Base-by-base conservation (phyloP, 2,888 invertebrate genomes). In the Graphium colonna region DNA sequence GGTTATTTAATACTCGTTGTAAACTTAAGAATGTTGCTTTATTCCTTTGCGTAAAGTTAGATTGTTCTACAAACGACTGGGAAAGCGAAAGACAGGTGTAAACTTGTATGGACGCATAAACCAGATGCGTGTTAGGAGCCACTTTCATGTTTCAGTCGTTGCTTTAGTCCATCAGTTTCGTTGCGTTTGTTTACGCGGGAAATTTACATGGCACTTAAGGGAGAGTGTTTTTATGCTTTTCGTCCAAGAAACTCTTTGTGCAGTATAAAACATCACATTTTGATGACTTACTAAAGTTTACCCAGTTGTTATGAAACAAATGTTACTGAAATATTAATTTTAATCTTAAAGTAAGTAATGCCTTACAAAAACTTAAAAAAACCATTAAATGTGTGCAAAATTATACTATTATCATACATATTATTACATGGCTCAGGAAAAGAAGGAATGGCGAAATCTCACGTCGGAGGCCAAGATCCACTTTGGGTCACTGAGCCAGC, bases 71-170 rank as follows among this genome's bases (percentile, higher is more conserved):
- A 43, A 49, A 49, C 18, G 33, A 12, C 17, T 15, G 50, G 21
- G 12, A 48, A 49, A 33, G 33, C 40, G 13, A 15, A 38, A 31
- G 46, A 48, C 51, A 59, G 53, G 59, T 59, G 60, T 59, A 51
- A 60, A 59, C 54, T 55, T 55, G 55, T 57, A 52, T 43, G 52
- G 52, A 59, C 48, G 56, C 58, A 55, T 60, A 59, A 60, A 60
- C 55, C 43, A 33, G 36, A 36, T 42, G 18, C 51, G 50, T 47
- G 33, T 47, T 49, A 48, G 51, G 45, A 49, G 46, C 54, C 60
- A 50, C 57, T 60, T 60, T 60, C 55, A 58, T 56, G 47, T 55
- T 15, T 41, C 28, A 46, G n/a, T n/a, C n/a, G 33, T 40, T 39
- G 47, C 18, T 26, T 13, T 52, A 43, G 42, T 31, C 46, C 43